Evolutionary conservation across 2,113 vertebrate species (phyloP).

Genomic region (Rissa tridactyla): DNA sequence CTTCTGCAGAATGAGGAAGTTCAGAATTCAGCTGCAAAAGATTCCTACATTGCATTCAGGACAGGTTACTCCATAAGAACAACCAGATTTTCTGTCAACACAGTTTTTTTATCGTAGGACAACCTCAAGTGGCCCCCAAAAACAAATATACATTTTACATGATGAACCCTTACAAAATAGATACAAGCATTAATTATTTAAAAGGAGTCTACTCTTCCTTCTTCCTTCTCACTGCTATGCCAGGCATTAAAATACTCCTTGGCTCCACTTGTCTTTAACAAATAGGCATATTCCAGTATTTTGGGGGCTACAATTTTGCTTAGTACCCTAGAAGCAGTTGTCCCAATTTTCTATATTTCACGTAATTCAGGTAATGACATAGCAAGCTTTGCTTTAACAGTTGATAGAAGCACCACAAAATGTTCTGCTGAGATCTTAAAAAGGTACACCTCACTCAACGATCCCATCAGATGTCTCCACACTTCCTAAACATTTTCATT

Average conservation of each 20-base stretch:
- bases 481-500: background rate
- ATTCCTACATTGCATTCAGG: background rate
- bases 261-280: background rate
- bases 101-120: background rate
- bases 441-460: background rate
- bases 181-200: background rate
- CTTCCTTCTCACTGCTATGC: background rate
- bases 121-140: background rate
- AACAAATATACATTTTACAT: background rate
- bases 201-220: background rate
- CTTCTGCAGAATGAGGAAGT: background rate
- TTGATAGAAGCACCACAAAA: background rate
- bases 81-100: background rate
- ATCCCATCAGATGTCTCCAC: background rate
- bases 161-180: background rate
- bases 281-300: background rate
- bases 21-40: background rate
- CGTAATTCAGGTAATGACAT: background rate
- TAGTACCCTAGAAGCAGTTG: background rate
- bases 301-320: background rate
- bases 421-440: background rate
- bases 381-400: background rate
- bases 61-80: background rate
- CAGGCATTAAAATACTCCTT: background rate
- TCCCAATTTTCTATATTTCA: background rate